A percentile compares a stretch with the other conserved stretches of the same genome.
phyloP scores from a whole-genome alignment of 2,888 invertebrate genomes.

The Dicranocentrus wangi region DNA sequence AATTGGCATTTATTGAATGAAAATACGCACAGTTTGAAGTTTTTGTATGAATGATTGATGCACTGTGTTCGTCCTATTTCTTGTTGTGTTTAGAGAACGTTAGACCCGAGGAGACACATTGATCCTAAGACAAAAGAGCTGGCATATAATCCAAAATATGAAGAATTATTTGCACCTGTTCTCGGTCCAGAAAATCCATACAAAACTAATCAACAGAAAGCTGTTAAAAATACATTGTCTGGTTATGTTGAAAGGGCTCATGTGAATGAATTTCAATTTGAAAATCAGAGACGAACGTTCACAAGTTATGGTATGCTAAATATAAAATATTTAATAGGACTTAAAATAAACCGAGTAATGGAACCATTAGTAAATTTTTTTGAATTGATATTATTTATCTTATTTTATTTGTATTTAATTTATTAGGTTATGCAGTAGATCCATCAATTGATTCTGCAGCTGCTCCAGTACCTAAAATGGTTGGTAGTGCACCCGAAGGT shows the following conservation, averaged over 20 bases:
- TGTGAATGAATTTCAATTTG: slow-evolving; percentile 97
- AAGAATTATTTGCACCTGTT: slow-evolving; percentile 93
- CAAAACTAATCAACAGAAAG: slow-evolving; percentile 90
- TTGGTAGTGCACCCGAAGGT: slow-evolving; percentile 77
- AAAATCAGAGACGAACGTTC: slow-evolving; percentile 95
- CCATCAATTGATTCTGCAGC: slow-evolving; percentile 85
- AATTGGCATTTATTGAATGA: no score
- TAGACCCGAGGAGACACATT: slow-evolving; percentile 82
- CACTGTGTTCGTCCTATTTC: neutral
- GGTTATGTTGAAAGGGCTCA: slow-evolving; percentile 95
- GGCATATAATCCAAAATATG: slow-evolving; percentile 92
- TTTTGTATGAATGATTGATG: neutral
- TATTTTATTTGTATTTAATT: neutral
- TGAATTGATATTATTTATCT: no score
- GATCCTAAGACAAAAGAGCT: slow-evolving; percentile 89
- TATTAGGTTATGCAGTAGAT: slow-evolving; percentile 88
- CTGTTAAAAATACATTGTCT: slow-evolving; percentile 91
- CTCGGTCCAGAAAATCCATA: slow-evolving; percentile 95
- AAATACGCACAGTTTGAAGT: no score
- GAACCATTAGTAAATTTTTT: no score
- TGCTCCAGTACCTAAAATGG: slow-evolving; percentile 61
- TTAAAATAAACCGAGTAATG: no score
- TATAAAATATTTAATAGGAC: no score
- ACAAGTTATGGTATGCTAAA: slow-evolving; percentile 84
- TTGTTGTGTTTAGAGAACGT: slow-evolving; percentile 80